Conservation (phyloP, 2,888 invertebrate species). For the Parnassius orleans region DNA sequence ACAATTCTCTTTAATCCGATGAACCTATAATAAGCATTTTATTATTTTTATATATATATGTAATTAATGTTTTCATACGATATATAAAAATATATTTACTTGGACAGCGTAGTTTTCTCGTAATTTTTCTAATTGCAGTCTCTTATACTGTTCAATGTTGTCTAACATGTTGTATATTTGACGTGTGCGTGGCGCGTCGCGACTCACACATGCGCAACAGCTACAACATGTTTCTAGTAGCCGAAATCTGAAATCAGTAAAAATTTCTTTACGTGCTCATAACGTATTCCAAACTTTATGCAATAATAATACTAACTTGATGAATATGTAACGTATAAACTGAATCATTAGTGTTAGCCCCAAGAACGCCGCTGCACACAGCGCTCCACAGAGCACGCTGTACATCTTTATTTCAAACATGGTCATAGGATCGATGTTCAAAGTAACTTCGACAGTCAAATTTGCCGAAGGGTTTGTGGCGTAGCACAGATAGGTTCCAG, state of each 20-base stretch:
- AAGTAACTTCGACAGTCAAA: constrained; percentile 85
- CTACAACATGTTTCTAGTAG: constrained; percentile 88
- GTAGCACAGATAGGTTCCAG: constrained; percentile 92
- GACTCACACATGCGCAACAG: constrained; percentile 87
- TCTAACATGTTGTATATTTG: constrained; percentile 94
- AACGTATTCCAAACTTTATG: neutral
- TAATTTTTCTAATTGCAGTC: constrained; percentile 92
- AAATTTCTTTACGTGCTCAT: neutral
- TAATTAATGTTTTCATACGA: neutral
- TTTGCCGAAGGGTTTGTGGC: constrained; percentile 93
- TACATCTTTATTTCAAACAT: constrained; percentile 91
- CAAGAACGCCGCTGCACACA: constrained; percentile 90
- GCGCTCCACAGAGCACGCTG: constrained; percentile 90
- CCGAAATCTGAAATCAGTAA: constrained; percentile 83
- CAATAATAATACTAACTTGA: constrained; percentile 80
- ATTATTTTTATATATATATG: constrained; percentile 1
- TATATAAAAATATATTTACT: constrained; percentile 63
- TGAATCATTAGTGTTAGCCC: constrained; percentile 90
- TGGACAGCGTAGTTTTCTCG: constrained; percentile 96
- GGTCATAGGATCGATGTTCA: constrained; percentile 92
- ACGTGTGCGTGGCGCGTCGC: constrained; percentile 87
- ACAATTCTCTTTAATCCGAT: constrained; percentile 95
- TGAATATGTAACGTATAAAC: constrained; percentile 84
- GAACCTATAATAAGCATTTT: constrained; percentile 82
- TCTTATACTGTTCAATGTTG: constrained; percentile 94